Conservation (phyloP, 2,888 invertebrate species). For the Acleris laterana region DNA sequence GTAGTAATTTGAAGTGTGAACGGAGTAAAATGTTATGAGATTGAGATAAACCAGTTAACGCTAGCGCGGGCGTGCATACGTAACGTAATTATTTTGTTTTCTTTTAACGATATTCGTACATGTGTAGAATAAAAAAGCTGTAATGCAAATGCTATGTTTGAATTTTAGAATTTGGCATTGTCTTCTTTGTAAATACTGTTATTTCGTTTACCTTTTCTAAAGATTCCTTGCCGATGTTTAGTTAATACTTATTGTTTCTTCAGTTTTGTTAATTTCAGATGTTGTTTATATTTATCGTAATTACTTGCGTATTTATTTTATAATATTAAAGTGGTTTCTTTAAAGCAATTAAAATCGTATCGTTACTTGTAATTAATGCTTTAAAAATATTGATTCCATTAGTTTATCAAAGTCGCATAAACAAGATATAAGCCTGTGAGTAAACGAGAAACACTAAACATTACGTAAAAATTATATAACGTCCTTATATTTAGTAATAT, state of each 20-base stretch:
- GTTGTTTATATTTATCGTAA: no score
- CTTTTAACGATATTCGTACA: not conserved
- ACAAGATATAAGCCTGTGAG: conserved; percentile 16
- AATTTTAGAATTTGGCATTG: no score
- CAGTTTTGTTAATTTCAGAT: no score
- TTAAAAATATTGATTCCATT: conserved; percentile 6
- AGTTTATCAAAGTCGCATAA: conserved; percentile 18
- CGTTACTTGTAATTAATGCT: not conserved
- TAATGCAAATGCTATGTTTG: not conserved
- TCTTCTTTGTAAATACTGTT: not conserved
- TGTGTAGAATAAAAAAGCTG: conserved; percentile 3
- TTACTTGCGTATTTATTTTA: not conserved
- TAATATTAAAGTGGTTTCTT: not conserved
- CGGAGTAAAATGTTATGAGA: not conserved
- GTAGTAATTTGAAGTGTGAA: not conserved
- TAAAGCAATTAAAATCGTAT: not conserved
- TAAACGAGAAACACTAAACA: conserved; percentile 26
- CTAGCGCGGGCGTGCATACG: not conserved
- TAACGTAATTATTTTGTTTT: conserved; percentile 26
- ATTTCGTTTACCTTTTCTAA: not conserved
- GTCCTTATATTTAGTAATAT: conserved; percentile 43
- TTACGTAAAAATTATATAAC: conserved; percentile 58
- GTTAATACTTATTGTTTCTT: no score
- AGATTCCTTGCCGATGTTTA: not conserved
- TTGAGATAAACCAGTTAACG: conserved; percentile 6